A percentile compares a stretch with the other conserved stretches of the same genome.
Conservation (phyloP, 37 sponge, comb jelly and placozoan genomes). For the Ephydatia muelleri region DNA sequence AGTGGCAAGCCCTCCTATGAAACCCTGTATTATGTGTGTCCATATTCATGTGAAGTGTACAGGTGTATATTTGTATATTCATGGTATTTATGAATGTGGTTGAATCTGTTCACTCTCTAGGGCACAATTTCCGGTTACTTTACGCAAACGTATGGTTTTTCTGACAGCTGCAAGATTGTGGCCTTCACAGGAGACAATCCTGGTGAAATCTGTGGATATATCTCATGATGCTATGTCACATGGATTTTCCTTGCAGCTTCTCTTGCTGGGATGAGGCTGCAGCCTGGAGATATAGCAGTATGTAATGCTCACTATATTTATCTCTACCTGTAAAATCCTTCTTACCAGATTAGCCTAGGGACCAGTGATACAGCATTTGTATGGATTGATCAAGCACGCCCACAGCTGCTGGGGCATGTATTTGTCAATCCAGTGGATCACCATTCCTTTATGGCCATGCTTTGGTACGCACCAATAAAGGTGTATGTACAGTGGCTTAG, state of each 20-base stretch:
- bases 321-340: too few species aligned
- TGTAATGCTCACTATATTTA: not conserved
- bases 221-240: not conserved
- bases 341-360: conserved; percentile 67
- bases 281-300: conserved; percentile 85
- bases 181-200: conserved; percentile 97
- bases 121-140: conserved; percentile 82
- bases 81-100: not conserved
- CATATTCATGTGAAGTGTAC: not conserved
- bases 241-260: conserved; percentile 48
- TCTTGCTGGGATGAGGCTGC: conserved; percentile 82
- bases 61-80: not conserved
- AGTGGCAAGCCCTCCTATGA: too few species aligned
- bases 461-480: conserved; percentile 60
- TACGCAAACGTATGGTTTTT: conserved; percentile 77
- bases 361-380: conserved; percentile 94
- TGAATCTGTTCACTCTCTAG: conserved; percentile 12
- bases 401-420: conserved; percentile 90
- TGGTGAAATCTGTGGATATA: not conserved
- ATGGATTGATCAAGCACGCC: conserved; percentile 79
- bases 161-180: conserved; percentile 63
- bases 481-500: not conserved
- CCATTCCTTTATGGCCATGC: conserved; percentile 82
- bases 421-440: conserved; percentile 90
- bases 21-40: too few species aligned